These are phyloP conservation scores for Vireo griseus DNA, from an alignment of 2,797 vertebrate genomes.

Conservation along the genomic window DNA sequence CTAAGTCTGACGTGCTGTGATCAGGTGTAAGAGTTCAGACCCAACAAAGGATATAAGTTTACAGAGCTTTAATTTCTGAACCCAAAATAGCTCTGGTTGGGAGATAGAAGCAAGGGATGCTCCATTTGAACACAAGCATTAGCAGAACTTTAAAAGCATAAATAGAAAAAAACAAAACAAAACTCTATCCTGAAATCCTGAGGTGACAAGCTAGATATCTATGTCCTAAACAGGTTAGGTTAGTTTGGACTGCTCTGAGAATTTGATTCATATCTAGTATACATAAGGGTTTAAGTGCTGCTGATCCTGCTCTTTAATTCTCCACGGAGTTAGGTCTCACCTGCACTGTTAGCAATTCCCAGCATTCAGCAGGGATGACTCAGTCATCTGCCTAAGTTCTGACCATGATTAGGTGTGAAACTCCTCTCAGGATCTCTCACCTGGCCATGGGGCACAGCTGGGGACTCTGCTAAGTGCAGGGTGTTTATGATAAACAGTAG, in stretches of 20 bases:
- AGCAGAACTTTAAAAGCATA: not conserved
- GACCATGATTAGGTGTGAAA: not conserved
- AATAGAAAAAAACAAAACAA: not conserved
- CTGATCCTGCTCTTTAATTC: not conserved
- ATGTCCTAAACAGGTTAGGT: not conserved
- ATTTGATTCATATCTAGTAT: not conserved
- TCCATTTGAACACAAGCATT: not conserved
- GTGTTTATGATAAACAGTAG: not conserved
- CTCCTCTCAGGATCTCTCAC: not conserved
- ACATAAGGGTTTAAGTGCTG: not conserved
- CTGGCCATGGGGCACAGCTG: not conserved
- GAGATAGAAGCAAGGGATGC: not conserved
- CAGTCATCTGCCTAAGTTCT: not conserved
- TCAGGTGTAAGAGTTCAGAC: not conserved
- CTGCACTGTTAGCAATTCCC: accelerated
- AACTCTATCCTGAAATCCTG: not conserved
- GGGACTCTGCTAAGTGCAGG: not conserved
- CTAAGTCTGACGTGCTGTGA: not conserved
- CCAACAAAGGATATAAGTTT: not conserved
- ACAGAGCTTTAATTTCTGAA: not conserved
- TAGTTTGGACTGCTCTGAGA: not conserved
- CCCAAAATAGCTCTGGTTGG: not conserved
- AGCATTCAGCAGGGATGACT: not conserved
- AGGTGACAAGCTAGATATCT: not conserved
- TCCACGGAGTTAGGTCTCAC: not conserved